phyloP scores from a whole-genome alignment of 2,797 vertebrate species.

The Tolypeutes matacus region DNA sequence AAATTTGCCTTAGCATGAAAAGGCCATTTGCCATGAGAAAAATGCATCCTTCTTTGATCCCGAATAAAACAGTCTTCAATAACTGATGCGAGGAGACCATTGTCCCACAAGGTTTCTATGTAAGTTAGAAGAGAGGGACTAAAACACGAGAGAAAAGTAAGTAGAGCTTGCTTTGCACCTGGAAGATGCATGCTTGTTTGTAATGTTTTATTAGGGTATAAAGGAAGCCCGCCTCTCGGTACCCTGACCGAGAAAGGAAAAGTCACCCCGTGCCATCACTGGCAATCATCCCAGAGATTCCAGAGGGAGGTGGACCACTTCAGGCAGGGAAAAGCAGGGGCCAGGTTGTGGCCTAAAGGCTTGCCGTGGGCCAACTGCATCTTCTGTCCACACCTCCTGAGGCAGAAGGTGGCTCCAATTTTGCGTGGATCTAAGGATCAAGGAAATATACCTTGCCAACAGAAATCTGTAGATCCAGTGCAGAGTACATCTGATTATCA shows the following conservation, averaged over 20 bases:
- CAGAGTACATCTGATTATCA: background rate
- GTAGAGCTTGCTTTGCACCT: background rate
- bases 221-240: background rate
- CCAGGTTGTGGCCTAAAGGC: background rate
- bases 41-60: background rate
- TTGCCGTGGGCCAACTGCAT: background rate
- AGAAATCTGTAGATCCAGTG: too few species aligned
- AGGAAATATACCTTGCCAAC: background rate
- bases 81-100: background rate
- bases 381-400: background rate
- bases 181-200: background rate
- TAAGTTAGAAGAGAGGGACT: background rate
- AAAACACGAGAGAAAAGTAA: background rate
- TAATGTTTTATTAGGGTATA: background rate
- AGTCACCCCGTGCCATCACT: background rate
- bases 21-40: background rate
- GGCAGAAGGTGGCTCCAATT: background rate
- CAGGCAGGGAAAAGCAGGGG: background rate
- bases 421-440: background rate
- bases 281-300: background rate
- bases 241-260: background rate
- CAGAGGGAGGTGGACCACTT: background rate
- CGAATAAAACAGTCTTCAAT: background rate
- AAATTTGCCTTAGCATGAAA: background rate
- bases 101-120: background rate